Percentiles rank a stretch among this genome's conserved stretches.
Evolutionary conservation across 2,888 invertebrate species (phyloP).

Genomic region (Drosophila kokeensis): DNA sequence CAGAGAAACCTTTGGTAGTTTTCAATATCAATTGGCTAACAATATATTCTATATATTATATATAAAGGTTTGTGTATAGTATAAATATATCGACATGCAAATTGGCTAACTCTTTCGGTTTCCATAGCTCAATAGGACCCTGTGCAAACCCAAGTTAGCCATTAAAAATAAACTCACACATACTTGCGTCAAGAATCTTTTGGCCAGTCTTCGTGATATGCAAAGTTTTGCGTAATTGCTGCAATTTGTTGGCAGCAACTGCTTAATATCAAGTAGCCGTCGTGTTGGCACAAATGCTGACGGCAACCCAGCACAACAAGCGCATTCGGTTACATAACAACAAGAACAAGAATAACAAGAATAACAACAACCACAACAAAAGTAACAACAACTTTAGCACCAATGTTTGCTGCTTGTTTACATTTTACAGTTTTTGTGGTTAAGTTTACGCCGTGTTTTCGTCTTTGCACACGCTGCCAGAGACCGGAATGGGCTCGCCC

Average conservation of each 20-base stretch:
- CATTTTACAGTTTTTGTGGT: constrained; percentile 65
- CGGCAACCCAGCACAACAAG: constrained; percentile 20
- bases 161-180: neutral
- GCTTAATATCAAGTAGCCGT: constrained; percentile 64
- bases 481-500: constrained; percentile 8
- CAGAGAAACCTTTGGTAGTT: neutral
- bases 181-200: constrained; percentile 1
- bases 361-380: constrained; percentile 8
- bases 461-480: constrained; percentile 25
- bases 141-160: neutral
- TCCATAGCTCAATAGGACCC: neutral
- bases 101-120: neutral
- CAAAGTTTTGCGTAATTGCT: constrained; percentile 49
- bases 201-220: constrained; percentile 23
- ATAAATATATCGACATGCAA: neutral
- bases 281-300: constrained; percentile 53
- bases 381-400: constrained; percentile 24
- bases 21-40: neutral
- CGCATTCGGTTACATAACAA: constrained; percentile 46
- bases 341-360: constrained; percentile 13
- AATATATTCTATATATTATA: neutral
- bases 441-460: constrained; percentile 66
- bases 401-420: constrained; percentile 62
- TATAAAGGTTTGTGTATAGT: neutral
- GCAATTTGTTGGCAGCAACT: constrained; percentile 42